Percentiles rank a stretch among this genome's conserved stretches.
Conservation (phyloP, 2,113 vertebrate species). For the Neomonachus schauinslandi region DNA sequence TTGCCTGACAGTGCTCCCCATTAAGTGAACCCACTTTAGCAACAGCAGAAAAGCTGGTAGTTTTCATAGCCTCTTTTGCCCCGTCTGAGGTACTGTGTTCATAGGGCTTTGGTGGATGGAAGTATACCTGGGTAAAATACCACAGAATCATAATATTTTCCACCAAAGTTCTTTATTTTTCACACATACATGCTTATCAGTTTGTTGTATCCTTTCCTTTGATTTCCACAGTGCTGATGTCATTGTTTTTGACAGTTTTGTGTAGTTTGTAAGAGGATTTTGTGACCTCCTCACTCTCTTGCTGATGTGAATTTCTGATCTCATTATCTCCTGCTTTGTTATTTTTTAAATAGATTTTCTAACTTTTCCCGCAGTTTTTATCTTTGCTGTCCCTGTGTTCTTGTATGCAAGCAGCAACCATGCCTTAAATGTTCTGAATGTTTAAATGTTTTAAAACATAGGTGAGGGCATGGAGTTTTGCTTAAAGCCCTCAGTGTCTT, state of each 20-base stretch:
- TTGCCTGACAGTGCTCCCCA: neutral
- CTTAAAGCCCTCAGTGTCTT: neutral
- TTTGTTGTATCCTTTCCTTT: neutral
- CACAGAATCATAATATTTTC: neutral
- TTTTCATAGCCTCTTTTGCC: neutral
- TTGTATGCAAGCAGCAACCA: neutral
- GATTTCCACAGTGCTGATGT: neutral
- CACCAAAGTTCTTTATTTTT: neutral
- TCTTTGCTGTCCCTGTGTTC: neutral
- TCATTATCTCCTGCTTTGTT: neutral
- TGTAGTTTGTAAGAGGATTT: neutral
- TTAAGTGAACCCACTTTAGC: too few relatives aligned
- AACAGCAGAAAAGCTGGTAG: neutral
- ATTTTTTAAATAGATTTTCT: neutral
- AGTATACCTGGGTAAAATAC: neutral
- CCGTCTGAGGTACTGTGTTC: neutral
- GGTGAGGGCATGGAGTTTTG: neutral
- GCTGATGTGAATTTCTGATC: neutral
- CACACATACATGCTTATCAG: neutral
- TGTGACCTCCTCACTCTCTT: neutral
- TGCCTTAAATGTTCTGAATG: neutral
- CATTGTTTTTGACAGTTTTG: neutral
- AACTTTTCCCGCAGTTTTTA: neutral
- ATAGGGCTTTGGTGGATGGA: neutral
- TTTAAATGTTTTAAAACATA: neutral